A percentile compares a stretch with the other conserved stretches of the same genome.
Conservation (phyloP, 2,888 invertebrate genomes). For the Prosapia bicincta region DNA sequence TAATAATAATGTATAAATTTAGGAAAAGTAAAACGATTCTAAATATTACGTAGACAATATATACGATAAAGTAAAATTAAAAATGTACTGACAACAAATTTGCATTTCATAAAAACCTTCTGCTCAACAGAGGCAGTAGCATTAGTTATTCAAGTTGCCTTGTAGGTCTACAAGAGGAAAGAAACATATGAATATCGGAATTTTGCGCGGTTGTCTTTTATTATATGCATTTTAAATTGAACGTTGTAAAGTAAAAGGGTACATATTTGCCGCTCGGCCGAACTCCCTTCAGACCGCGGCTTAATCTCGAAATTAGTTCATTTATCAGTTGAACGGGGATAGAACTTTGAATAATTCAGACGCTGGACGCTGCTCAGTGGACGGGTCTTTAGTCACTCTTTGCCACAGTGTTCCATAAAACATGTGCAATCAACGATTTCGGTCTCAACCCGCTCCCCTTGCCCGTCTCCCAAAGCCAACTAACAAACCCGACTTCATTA, state of each 20-base stretch:
- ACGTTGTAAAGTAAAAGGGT: background rate
- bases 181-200: too few relatives aligned
- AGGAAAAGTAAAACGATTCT: too few relatives aligned
- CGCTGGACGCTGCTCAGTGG: background rate
- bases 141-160: too few relatives aligned
- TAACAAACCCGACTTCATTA: background rate
- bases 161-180: too few relatives aligned
- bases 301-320: slow-evolving; percentile 27
- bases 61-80: too few relatives aligned
- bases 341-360: slow-evolving; percentile 26
- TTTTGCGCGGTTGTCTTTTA: too few relatives aligned
- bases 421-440: slow-evolving; percentile 21
- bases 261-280: background rate
- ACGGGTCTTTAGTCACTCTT: background rate
- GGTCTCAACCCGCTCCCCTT: background rate
- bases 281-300: background rate
- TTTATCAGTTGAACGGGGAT: slow-evolving; percentile 24
- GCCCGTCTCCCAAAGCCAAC: background rate
- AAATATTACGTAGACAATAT: too few relatives aligned
- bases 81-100: too few relatives aligned
- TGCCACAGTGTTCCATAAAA: slow-evolving; percentile 20
- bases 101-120: too few relatives aligned
- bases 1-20: too few relatives aligned
- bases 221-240: background rate
- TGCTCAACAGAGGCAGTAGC: too few relatives aligned